These are phyloP conservation scores for Oophaga pumilio DNA, from an alignment of 2,113 vertebrate species.

Conservation along the genomic window DNA sequence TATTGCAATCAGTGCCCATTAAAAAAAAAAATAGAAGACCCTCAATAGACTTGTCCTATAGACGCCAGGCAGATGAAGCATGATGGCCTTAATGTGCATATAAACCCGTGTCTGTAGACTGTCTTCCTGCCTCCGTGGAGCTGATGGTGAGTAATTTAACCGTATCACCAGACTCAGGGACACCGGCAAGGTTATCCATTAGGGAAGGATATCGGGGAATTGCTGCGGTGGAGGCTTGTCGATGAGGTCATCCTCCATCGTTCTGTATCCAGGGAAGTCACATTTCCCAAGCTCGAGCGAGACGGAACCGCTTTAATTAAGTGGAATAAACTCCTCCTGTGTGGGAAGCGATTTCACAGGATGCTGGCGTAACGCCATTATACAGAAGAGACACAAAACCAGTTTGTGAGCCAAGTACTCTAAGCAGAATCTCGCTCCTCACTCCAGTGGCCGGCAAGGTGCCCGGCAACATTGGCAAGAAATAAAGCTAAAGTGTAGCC, in stretches of 20 bases:
- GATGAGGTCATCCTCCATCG: conserved; percentile 22
- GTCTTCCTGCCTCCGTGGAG: not conserved
- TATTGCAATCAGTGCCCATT: not conserved
- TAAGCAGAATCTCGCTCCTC: not conserved
- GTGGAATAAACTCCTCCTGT: conserved; percentile 28
- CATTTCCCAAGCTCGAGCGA: conserved; percentile 9
- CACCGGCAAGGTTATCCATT: conserved; percentile 24
- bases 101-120: not conserved
- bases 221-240: not conserved
- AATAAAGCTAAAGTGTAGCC: conserved; percentile 3
- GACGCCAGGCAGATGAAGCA: not conserved
- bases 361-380: not conserved
- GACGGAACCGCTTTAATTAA: conserved; percentile 42
- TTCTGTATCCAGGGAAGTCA: conserved; percentile 27
- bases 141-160: not conserved
- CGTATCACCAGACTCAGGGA: not conserved
- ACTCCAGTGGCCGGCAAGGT: not conserved
- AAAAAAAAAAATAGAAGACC: not conserved
- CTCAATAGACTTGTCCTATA: not conserved
- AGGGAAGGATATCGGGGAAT: conserved; percentile 28
- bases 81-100: not conserved
- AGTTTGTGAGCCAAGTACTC: not conserved
- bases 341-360: conserved; percentile 14
- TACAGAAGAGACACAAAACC: conserved; percentile 6
- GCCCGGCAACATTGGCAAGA: conserved; percentile 1